Evolutionary conservation across 2,888 invertebrate species (phyloP), one percentile per base, ranked within the genome.

Genomic region (Scaptomyza reducta): DNA sequence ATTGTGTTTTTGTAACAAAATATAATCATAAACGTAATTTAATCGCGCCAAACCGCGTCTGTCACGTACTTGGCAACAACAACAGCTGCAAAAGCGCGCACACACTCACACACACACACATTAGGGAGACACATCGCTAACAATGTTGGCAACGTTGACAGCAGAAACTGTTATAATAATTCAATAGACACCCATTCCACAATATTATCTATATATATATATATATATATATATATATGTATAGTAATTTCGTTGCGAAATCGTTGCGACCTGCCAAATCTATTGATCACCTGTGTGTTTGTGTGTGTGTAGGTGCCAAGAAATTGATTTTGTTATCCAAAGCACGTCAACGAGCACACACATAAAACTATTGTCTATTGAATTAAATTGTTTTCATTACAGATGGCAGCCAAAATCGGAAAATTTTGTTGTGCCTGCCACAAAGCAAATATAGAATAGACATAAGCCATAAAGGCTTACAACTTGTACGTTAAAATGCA

Each of bases 1-100:
- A 75, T 69, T 87, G 77, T 85, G 71, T 76, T 80, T 72, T 68
- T 88, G 84, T 78, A 80, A 71, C 88, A 80, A 84, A 84, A 84
- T 84, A 84, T 86, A 84, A 84, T 88, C 88, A 86, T 86, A 84
- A 88, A 83, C 87, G 88, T 86, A 84, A 88, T 84, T 84, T 84
- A 84, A 84, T 86, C 87, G 87, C 80, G 81, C 76, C 88, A 88
- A 88, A 84, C 78, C 84, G 84, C 83, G 88, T 88, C 80, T 86
- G 84, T 86, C 84, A 84, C 88, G 84, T 84, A 86, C 78, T 78
- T 75, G 80, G 76, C 84, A 83, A 74, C 87, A 31, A 10, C 31
- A 31, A 14, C 6, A 41, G 16, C 14, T 10, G 4, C 25, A 42
- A 44, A 61, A 40, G 40, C 16, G 16, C 22, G 47, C 42, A 50